A percentile compares a stretch with the other conserved stretches of the same genome.
These are phyloP conservation scores for Erpobdella octoculata DNA, from an alignment of 2,888 invertebrate genomes.

Conservation along the genomic window DNA sequence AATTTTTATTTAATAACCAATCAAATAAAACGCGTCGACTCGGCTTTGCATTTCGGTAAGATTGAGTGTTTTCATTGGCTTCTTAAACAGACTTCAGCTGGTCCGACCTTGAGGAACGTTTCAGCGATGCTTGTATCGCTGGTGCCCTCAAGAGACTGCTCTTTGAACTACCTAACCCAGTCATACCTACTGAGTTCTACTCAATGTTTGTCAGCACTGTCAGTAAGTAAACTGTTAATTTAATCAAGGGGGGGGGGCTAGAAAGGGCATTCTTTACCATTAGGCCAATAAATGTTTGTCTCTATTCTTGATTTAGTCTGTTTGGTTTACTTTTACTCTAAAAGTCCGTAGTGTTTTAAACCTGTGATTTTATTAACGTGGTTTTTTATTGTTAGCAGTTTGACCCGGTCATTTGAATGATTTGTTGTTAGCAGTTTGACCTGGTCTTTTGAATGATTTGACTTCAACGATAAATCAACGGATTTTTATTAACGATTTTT, in stretches of 20 bases:
- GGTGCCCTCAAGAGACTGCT: conserved; percentile 62
- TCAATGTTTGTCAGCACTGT: conserved; percentile 59
- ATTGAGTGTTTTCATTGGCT: too few species aligned
- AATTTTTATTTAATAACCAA: too few species aligned
- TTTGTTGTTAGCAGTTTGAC: too few species aligned
- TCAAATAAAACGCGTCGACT: too few species aligned
- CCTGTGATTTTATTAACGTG: too few species aligned
- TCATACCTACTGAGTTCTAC: conserved; percentile 69
- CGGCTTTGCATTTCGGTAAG: background rate
- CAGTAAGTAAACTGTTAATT: background rate
- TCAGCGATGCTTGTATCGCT: conserved; percentile 37
- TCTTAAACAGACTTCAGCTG: background rate
- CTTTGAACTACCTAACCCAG: conserved; percentile 66
- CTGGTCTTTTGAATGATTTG: too few species aligned
- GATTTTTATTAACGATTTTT: conserved; percentile 36
- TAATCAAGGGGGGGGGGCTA: background rate
- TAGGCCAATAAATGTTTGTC: background rate
- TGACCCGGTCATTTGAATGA: too few species aligned
- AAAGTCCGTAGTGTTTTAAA: too few species aligned
- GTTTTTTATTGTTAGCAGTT: too few species aligned
- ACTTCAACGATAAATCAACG: background rate
- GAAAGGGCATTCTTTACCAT: background rate
- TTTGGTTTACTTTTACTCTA: too few species aligned
- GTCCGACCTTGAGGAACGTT: background rate
- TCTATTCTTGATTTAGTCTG: too few species aligned